Conservation (phyloP, 2,888 invertebrate species). For the Teleogryllus oceanicus region DNA sequence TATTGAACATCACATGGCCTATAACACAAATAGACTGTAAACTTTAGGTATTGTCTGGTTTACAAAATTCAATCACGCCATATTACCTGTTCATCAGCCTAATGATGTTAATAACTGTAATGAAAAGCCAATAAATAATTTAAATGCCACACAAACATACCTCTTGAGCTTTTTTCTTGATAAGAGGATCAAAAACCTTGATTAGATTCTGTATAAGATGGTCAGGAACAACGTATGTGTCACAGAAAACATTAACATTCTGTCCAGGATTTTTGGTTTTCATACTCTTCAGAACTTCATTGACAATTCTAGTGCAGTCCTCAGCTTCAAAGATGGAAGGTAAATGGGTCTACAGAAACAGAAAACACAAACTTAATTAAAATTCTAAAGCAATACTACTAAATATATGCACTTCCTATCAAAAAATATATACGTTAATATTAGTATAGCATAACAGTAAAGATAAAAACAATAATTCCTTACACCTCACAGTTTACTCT, state of each 20-base stretch:
- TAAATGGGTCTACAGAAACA: slow-evolving; percentile 59
- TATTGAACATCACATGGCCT: too few species aligned
- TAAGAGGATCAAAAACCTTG: slow-evolving; percentile 63
- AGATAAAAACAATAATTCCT: too few species aligned
- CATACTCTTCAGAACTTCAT: slow-evolving; percentile 59
- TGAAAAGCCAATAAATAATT: neutral
- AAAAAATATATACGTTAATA: too few species aligned
- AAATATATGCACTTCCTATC: too few species aligned
- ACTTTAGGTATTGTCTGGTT: too few species aligned
- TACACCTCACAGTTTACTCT: too few species aligned
- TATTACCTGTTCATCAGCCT: too few species aligned
- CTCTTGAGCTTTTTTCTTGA: slow-evolving; percentile 63
- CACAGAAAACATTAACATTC: slow-evolving; percentile 50
- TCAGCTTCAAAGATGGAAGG: slow-evolving; percentile 76
- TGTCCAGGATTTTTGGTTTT: slow-evolving; percentile 49
- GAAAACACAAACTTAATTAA: neutral
- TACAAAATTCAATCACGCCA: too few species aligned
- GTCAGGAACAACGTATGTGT: slow-evolving; percentile 55
- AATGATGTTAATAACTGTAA: too few species aligned
- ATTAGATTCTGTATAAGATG: slow-evolving; percentile 65
- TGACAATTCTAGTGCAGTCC: slow-evolving; percentile 72
- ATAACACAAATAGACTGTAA: too few species aligned
- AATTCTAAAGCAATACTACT: too few species aligned
- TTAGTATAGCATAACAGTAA: too few species aligned
- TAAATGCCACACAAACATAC: slow-evolving; percentile 34